phyloP scores from a whole-genome alignment of 2,888 invertebrate species.

The Lasioglossum villosulum region DNA sequence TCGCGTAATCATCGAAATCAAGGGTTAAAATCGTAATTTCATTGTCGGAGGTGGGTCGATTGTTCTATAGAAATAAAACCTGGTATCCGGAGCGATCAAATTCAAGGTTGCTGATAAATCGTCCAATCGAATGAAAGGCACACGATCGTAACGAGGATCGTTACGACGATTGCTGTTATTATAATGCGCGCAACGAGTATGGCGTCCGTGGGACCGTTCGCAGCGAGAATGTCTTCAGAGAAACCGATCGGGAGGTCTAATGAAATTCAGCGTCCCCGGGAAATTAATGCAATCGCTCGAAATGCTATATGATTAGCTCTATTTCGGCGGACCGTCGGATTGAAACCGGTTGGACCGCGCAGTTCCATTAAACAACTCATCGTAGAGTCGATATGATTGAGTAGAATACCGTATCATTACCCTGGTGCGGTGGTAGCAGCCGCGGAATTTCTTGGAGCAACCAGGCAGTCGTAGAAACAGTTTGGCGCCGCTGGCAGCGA shows the following conservation, averaged over 20 bases:
- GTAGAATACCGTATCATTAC: conserved; percentile 54
- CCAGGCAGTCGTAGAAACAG: conserved; percentile 41
- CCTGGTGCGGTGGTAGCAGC: conserved; percentile 20
- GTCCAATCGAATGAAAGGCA: not conserved
- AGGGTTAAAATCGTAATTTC: not conserved
- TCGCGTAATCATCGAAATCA: not conserved
- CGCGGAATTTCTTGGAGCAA: conserved; percentile 29
- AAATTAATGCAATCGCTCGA: conserved; percentile 9
- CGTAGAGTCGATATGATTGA: conserved; percentile 58
- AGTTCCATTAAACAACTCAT: conserved; percentile 41
- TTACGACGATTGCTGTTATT: conserved; percentile 6
- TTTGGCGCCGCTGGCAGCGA: conserved; percentile 20
- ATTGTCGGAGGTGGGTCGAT: not conserved
- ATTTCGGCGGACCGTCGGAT: conserved; percentile 38
- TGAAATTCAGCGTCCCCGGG: conserved; percentile 16
- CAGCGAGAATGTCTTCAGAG: not conserved
- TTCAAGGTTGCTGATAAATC: not conserved
- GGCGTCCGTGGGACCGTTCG: not conserved
- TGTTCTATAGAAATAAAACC: not conserved
- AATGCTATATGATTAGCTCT: conserved; percentile 34
- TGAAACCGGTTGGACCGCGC: conserved; percentile 45
- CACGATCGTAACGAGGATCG: not conserved
- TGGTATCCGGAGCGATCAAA: not conserved
- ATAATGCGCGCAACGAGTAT: not conserved
- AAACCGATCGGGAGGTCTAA: not conserved